Conservation (phyloP, 2,888 invertebrate species). For the Nomada lathburiana region DNA sequence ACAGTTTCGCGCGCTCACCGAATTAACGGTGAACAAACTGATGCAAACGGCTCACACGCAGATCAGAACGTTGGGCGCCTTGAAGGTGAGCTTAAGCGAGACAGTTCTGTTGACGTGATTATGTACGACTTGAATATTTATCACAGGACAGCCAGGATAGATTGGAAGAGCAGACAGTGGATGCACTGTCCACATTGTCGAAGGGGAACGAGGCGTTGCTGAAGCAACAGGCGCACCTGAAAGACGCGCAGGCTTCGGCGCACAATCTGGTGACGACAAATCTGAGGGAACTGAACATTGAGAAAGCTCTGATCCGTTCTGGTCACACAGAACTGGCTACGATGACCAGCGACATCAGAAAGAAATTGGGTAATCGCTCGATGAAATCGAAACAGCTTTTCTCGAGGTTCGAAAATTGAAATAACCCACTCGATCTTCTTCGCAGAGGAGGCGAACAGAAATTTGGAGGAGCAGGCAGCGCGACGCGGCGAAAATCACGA, state of each 20-base stretch:
- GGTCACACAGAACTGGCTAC: slow-evolving; percentile 86
- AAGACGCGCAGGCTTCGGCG: slow-evolving; percentile 84
- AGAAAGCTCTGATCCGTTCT: slow-evolving; percentile 87
- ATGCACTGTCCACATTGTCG: slow-evolving; percentile 83
- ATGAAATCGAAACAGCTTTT: neutral
- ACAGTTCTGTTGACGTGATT: neutral
- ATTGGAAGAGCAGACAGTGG: slow-evolving; percentile 83
- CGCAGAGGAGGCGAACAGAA: slow-evolving; percentile 85
- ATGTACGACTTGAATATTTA: neutral
- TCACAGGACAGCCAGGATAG: slow-evolving; percentile 84
- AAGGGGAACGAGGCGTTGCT: slow-evolving; percentile 85
- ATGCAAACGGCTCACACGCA: slow-evolving; percentile 86
- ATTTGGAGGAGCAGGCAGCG: slow-evolving; percentile 85
- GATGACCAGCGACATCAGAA: slow-evolving; percentile 86
- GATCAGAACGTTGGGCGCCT: slow-evolving; percentile 83
- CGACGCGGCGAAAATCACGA: slow-evolving; percentile 85
- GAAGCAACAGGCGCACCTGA: slow-evolving; percentile 86
- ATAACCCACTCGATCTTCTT: slow-evolving; percentile 13
- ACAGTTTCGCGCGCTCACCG: slow-evolving; percentile 88
- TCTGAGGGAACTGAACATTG: slow-evolving; percentile 86
- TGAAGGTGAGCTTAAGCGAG: slow-evolving; percentile 81
- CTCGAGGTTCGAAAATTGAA: neutral
- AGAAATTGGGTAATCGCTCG: slow-evolving; percentile 84
- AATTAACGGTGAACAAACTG: slow-evolving; percentile 88
- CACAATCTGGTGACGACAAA: slow-evolving; percentile 86